Conservation (phyloP, 1,140 invertebrate genomes). For the Cotesia chilonis region DNA sequence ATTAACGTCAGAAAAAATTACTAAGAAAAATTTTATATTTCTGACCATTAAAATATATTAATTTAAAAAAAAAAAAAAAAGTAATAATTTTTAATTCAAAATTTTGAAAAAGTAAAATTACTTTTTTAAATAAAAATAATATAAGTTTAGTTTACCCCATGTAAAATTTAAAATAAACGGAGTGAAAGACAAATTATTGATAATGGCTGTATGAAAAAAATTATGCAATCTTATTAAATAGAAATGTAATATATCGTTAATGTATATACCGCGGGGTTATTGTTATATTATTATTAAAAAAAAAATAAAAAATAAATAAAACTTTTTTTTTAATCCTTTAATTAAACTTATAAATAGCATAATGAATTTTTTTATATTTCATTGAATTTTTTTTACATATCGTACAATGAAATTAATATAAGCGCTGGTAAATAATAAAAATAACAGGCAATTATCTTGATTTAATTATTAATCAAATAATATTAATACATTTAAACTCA, state of each 20-base stretch:
- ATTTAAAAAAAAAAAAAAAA: no score
- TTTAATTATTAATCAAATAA: neutral
- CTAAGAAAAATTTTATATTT: conserved; percentile 20
- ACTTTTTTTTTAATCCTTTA: neutral
- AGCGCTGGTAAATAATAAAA: conserved; percentile 57
- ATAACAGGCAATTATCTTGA: conserved; percentile 40
- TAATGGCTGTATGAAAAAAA: conserved; percentile 35
- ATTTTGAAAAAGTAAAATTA: no score
- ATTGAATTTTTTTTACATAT: conserved; percentile 63
- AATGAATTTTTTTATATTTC: conserved; percentile 38
- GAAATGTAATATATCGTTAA: conserved; percentile 61
- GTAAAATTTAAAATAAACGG: conserved; percentile 24
- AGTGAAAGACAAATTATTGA: conserved; percentile 31
- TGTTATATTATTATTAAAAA: conserved; percentile 59
- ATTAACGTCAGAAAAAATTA: conserved; percentile 29
- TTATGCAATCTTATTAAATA: conserved; percentile 7
- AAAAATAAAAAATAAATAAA: conserved; percentile 26
- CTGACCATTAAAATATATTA: neutral
- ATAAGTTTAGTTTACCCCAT: conserved; percentile 43
- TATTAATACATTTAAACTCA: neutral
- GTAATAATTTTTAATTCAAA: neutral
- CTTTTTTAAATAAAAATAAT: conserved; percentile 44
- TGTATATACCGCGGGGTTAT: conserved; percentile 62
- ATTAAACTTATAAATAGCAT: neutral
- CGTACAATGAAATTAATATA: conserved; percentile 64